phyloP scores from a whole-genome alignment of 2,113 vertebrate species.

The Osmerus mordax region DNA sequence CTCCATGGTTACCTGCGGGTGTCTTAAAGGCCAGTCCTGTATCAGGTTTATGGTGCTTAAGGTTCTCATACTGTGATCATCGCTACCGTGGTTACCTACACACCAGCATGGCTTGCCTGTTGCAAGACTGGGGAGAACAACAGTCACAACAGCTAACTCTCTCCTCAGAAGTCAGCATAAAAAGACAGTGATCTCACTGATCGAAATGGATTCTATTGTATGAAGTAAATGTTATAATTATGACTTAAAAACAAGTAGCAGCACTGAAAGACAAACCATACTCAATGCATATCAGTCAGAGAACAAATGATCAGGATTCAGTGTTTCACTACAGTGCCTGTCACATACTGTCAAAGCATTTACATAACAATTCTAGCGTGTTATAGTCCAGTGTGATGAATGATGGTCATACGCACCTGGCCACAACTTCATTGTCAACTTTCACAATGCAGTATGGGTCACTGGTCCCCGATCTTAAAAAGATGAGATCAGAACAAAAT shows the following conservation, averaged over 20 bases:
- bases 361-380: neutral
- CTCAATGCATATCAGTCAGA: no score
- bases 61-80: constrained; percentile 44
- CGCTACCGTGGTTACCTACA: constrained; percentile 43
- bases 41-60: constrained; percentile 63
- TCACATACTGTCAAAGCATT: neutral
- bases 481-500: neutral
- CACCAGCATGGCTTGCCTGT: no score
- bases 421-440: constrained; percentile 89
- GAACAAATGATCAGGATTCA: no score
- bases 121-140: no score
- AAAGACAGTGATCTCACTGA: no score
- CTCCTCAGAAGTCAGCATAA: no score
- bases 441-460: constrained; percentile 90
- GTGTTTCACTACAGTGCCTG: no score
- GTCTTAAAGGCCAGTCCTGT: constrained; percentile 67
- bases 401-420: constrained; percentile 73
- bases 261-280: no score
- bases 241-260: no score
- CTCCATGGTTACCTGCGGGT: constrained; percentile 74
- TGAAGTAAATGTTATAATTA: no score
- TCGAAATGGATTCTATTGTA: no score
- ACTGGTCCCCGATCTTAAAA: constrained; percentile 82
- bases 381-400: neutral
- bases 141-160: no score